phyloP scores from a whole-genome alignment of 2,113 vertebrate species.

The Solenodon paradoxus region DNA sequence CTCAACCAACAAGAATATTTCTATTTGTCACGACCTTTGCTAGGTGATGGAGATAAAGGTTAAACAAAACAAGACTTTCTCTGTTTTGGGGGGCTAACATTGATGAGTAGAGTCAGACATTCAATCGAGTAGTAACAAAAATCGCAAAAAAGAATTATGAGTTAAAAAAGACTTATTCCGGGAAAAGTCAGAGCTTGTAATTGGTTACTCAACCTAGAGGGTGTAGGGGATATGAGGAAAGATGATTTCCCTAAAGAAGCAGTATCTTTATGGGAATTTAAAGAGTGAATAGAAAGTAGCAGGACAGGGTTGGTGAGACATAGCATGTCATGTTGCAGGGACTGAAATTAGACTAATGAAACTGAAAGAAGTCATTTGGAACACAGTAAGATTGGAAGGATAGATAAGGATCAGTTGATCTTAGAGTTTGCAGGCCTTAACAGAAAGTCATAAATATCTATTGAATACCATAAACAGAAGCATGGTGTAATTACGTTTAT shows the following conservation, averaged over 20 bases:
- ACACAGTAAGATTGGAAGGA: not conserved
- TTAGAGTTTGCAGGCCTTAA: not conserved
- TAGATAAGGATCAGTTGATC: not conserved
- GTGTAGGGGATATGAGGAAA: not conserved
- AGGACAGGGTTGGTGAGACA: not conserved
- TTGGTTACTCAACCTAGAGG: not conserved
- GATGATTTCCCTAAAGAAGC: not conserved
- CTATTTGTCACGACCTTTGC: not conserved
- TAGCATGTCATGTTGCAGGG: not conserved
- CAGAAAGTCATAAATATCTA: not conserved
- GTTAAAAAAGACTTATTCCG: not conserved
- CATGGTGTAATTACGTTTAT: not conserved
- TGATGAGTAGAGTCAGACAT: not conserved
- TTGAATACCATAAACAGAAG: not conserved
- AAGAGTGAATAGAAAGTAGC: not conserved
- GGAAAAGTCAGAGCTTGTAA: not conserved
- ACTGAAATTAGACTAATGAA: not conserved
- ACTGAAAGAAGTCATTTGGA: not conserved
- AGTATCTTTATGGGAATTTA: not conserved
- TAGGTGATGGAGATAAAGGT: not conserved
- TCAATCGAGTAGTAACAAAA: too few relatives aligned
- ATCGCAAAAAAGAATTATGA: not conserved
- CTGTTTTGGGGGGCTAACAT: not conserved
- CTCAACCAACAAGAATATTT: not conserved
- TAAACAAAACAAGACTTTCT: not conserved